Conservation (phyloP, 2,113 vertebrate genomes). For the Psophia crepitans region DNA sequence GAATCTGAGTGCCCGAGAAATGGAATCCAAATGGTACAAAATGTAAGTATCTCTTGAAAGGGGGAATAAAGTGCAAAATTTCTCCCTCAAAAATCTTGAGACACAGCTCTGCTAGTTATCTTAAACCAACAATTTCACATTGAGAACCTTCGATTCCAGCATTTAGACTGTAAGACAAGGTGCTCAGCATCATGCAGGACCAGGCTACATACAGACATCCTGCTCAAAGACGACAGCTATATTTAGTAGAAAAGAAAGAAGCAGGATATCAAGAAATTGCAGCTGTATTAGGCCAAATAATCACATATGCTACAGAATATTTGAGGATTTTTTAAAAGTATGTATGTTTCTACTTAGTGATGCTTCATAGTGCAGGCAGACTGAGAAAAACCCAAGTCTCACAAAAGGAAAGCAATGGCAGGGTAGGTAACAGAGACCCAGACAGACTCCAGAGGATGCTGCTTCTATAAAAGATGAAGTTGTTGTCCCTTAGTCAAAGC, state of each 20-base stretch:
- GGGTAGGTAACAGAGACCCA: neutral
- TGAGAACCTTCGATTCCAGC: neutral
- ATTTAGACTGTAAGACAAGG: neutral
- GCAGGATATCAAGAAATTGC: neutral
- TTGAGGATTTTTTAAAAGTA: neutral
- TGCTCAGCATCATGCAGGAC: neutral
- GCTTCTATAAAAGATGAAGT: neutral
- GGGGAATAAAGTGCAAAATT: neutral
- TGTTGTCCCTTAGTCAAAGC: neutral
- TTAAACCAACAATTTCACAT: neutral
- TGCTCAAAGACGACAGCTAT: neutral
- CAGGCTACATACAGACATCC: neutral
- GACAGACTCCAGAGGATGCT: neutral
- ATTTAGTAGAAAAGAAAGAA: neutral
- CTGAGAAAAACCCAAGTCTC: neutral
- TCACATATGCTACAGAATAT: neutral
- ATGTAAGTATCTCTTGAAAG: neutral
- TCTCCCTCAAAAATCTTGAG: neutral
- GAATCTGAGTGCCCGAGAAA: neutral
- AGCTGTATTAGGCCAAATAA: neutral
- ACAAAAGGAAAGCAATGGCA: neutral
- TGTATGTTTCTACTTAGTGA: neutral
- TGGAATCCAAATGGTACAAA: neutral
- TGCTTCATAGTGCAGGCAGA: neutral
- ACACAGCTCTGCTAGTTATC: neutral